Base-by-base conservation (phyloP, 2,797 vertebrate species). In the Champsocephalus esox region DNA sequence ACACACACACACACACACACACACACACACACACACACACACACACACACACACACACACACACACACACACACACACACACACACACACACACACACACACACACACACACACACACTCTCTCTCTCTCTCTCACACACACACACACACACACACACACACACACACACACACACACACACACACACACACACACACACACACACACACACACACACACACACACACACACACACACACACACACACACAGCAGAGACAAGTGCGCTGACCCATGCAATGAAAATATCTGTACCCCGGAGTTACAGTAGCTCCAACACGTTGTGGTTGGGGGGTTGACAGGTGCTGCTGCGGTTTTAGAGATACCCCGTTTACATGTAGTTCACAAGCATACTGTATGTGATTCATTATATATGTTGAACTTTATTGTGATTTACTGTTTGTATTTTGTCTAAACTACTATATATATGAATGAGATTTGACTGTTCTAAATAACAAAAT, bases 201-300 rank as follows among this genome's bases (percentile, higher is more conserved):
- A 58, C 56, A 63, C 52, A 38, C 74, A 43, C 56, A 58, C 56
- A 63, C 52, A 38, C 74, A 43, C 56, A 63, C 52, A 38, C 74
- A 43, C 56, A 58, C 56, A 63, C 52, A 38, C 74, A 43, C 56
- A 56, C 56, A 63, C 52, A 38, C 74, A 74, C 28, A 28, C 28
- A 28, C 28, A 28, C 28, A 28, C 28, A 28, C 28, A 28, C 92
- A 92, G n/a, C 87, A 88, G 61, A 82, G 77, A 88, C 87, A 83
- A 79, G 62, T 19, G 77, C 77, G 71, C n/a, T 85, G 87, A 92
- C 78, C 90, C 72, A 38, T 68, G 57, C 71, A 84, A 75, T 80
- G 60, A 80, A 87, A 89, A 88, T 81, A 81, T 83, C 75, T 82
- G 59, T 34, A 19, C 69, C 75, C 55, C 59, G 66, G 71, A 70